Evolutionary conservation across 2,888 invertebrate genomes (phyloP).

Genomic region (Oscheius sp.): DNA sequence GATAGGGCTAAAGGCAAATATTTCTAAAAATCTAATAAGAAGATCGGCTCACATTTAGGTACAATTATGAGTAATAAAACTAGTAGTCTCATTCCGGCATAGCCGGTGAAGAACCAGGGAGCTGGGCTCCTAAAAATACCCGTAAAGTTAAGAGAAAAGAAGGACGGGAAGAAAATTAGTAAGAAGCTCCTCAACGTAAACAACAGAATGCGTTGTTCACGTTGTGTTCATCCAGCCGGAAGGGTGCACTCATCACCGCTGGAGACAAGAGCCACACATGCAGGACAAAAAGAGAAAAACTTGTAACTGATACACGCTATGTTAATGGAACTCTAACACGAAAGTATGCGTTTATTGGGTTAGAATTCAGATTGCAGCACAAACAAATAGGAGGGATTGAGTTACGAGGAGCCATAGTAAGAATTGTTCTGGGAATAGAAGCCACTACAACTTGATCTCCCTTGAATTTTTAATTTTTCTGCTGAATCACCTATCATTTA

Average conservation of each 20-base stretch:
- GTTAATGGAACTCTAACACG: not conserved
- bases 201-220: not conserved
- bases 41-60: not conserved
- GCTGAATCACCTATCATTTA: too few relatives aligned
- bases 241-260: conserved; percentile 16
- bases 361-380: not conserved
- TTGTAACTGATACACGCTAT: too few relatives aligned
- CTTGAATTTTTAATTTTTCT: not conserved
- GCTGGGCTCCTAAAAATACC: conserved; percentile 14
- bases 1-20: conserved; percentile 8
- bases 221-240: conserved; percentile 12
- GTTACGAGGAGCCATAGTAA: not conserved
- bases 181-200: not conserved
- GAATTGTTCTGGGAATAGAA: not conserved
- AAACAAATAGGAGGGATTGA: not conserved
- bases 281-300: not conserved
- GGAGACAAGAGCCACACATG: not conserved
- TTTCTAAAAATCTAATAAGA: conserved; percentile 6
- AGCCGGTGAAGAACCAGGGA: conserved; percentile 14
- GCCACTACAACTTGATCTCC: not conserved
- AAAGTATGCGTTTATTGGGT: conserved; percentile 3
- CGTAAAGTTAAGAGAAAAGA: not conserved
- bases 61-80: conserved; percentile 1
- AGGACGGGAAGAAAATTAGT: not conserved
- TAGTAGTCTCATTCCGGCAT: conserved; percentile 28